Percentiles rank a stretch among this genome's conserved stretches.
phyloP scores from a whole-genome alignment of 2,888 invertebrate genomes.

The Metopia argyrocephala region DNA sequence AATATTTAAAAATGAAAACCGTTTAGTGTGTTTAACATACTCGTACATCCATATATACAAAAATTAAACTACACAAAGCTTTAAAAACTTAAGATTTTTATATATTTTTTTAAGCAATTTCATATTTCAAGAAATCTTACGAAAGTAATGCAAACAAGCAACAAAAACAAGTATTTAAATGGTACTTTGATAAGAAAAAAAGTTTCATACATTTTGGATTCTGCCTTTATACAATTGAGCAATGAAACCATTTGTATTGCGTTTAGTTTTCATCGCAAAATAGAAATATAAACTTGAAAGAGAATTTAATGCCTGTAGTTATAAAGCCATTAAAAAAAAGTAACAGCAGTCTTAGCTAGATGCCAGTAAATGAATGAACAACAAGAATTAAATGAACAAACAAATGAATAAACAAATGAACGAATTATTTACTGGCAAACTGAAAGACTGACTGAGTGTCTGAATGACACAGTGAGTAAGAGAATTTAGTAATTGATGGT shows the following conservation, averaged over 20 bases:
- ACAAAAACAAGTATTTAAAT: too few species aligned
- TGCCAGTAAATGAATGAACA: conserved; percentile 10
- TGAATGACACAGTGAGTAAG: neutral
- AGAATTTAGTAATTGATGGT: conserved; percentile 9
- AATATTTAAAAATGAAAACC: too few species aligned
- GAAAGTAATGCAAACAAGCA: too few species aligned
- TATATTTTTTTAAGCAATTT: too few species aligned
- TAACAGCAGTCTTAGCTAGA: neutral
- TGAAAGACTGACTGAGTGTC: neutral
- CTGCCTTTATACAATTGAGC: neutral
- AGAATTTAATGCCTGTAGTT: conserved; percentile 33
- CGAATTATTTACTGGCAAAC: neutral
- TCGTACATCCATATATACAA: too few species aligned
- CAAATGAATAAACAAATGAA: neutral
- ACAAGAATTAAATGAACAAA: conserved; percentile 10
- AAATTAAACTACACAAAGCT: too few species aligned
- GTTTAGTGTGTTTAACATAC: too few species aligned
- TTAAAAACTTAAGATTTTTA: too few species aligned
- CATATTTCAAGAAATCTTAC: too few species aligned
- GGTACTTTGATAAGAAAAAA: too few species aligned
- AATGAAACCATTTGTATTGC: neutral
- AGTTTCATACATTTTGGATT: too few species aligned
- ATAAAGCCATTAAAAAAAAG: conserved; percentile 44
- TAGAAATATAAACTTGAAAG: conserved; percentile 8
- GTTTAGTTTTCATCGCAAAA: neutral